A percentile compares a stretch with the other conserved stretches of the same genome.
Evolutionary conservation across 2,797 vertebrate genomes (phyloP).

Genomic region (Champsocephalus esox): DNA sequence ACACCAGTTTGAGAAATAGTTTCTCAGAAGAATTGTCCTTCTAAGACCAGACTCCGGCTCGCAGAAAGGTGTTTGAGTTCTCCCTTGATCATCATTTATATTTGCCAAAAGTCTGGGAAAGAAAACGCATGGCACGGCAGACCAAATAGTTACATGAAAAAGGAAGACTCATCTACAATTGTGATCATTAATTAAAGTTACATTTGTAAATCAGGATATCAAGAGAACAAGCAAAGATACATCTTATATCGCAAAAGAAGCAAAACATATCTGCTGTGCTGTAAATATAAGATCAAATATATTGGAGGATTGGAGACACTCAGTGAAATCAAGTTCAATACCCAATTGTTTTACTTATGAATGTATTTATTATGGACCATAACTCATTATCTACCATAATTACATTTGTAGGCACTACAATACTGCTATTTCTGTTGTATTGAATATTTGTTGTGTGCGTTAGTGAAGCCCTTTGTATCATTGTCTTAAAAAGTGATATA

Average conservation of each 20-base stretch:
- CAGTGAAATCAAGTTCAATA: too few species aligned
- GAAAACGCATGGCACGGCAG: conserved; percentile 20
- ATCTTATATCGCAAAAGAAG: neutral
- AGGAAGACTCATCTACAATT: conserved; percentile 2
- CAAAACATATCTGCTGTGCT: too few species aligned
- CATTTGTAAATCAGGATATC: neutral
- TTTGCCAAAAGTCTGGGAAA: conserved; percentile 31
- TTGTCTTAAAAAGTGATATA: too few species aligned
- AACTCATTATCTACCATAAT: too few species aligned
- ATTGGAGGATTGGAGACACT: too few species aligned
- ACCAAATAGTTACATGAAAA: conserved; percentile 22
- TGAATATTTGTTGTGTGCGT: too few species aligned
- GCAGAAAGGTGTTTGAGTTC: conserved; percentile 18
- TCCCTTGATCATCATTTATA: conserved; percentile 14
- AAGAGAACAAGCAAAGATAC: neutral
- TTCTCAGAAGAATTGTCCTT: conserved; percentile 48
- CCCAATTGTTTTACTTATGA: too few species aligned
- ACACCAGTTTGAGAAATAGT: conserved; percentile 40
- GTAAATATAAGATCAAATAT: too few species aligned
- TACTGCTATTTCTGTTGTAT: too few species aligned
- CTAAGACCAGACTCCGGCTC: conserved; percentile 19
- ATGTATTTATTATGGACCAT: too few species aligned
- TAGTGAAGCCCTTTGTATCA: too few species aligned
- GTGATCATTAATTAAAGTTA: conserved; percentile 12
- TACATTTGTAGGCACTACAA: too few species aligned